Conservation (phyloP, 2,113 vertebrate species). For the Calonectris borealis region DNA sequence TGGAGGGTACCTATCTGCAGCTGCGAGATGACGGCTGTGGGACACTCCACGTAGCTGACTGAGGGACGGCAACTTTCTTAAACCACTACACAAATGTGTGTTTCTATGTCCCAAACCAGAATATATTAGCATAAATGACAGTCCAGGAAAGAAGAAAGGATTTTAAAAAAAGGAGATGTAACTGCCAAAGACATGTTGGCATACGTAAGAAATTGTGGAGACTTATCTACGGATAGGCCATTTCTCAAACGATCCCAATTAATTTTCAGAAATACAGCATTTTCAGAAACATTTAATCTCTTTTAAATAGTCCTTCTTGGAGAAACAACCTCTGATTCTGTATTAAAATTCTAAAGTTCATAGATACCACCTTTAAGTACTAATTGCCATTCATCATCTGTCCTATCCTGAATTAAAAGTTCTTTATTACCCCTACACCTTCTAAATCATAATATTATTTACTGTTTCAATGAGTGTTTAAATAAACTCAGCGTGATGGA, state of each 20-base stretch:
- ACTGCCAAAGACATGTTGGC: background rate
- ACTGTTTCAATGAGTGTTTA: background rate
- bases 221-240: background rate
- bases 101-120: background rate
- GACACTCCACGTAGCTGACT: background rate
- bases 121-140: background rate
- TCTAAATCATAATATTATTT: background rate
- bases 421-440: background rate
- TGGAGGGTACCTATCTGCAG: background rate
- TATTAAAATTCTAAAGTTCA: background rate
- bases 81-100: background rate
- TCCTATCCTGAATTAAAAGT: background rate
- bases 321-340: background rate
- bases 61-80: background rate
- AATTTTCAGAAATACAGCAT: background rate
- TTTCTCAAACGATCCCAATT: background rate
- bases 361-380: background rate
- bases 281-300: background rate
- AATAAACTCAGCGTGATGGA: background rate
- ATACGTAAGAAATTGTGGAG: background rate
- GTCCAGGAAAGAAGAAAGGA: background rate
- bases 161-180: background rate
- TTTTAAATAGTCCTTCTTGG: background rate
- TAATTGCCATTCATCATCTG: background rate
- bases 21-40: rapidly evolving